phyloP scores from a whole-genome alignment of 2,888 invertebrate species.

The Drosophila mercatorum region DNA sequence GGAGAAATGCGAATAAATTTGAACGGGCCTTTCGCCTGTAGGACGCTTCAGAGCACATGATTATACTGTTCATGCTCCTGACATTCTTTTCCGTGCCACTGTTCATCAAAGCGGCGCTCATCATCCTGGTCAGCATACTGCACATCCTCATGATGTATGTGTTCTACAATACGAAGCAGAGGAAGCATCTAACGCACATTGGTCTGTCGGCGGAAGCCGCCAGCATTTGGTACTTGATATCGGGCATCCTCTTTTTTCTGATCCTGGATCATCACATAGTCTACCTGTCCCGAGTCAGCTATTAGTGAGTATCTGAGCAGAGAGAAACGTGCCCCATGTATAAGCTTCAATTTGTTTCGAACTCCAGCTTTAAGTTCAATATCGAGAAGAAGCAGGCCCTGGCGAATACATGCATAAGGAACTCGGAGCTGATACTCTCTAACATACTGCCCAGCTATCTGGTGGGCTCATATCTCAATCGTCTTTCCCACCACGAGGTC shows the following conservation, averaged over 20 bases:
- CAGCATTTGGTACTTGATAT: slow-evolving; percentile 87
- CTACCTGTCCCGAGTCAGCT: slow-evolving; percentile 93
- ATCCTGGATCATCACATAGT: slow-evolving; percentile 94
- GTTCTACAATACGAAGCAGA: slow-evolving; percentile 57
- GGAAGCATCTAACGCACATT: slow-evolving; percentile 86
- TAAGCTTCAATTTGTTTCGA: not conserved
- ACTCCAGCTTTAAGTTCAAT: not conserved
- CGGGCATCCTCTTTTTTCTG: slow-evolving; percentile 89
- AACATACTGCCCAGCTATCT: slow-evolving; percentile 97
- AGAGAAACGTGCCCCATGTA: not conserved
- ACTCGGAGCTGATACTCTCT: slow-evolving; percentile 93
- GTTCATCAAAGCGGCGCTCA: slow-evolving; percentile 90
- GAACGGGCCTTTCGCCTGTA: slow-evolving; percentile 19
- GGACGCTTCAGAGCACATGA: slow-evolving; percentile 85
- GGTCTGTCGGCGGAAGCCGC: slow-evolving; percentile 88
- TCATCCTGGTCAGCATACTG: slow-evolving; percentile 87
- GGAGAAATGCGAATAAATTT: not conserved
- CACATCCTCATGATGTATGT: slow-evolving; percentile 86
- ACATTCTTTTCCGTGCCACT: slow-evolving; percentile 94
- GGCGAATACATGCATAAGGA: slow-evolving; percentile 91
- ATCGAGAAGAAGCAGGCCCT: slow-evolving; percentile 90
- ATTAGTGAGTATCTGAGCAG: slow-evolving; percentile 85
- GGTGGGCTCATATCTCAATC: slow-evolving; percentile 83
- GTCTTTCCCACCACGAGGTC: slow-evolving; percentile 86
- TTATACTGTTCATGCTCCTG: slow-evolving; percentile 87